These are phyloP conservation scores for Stictonetta naevosa DNA, from an alignment of 2,113 vertebrate species.

Conservation along the genomic window DNA sequence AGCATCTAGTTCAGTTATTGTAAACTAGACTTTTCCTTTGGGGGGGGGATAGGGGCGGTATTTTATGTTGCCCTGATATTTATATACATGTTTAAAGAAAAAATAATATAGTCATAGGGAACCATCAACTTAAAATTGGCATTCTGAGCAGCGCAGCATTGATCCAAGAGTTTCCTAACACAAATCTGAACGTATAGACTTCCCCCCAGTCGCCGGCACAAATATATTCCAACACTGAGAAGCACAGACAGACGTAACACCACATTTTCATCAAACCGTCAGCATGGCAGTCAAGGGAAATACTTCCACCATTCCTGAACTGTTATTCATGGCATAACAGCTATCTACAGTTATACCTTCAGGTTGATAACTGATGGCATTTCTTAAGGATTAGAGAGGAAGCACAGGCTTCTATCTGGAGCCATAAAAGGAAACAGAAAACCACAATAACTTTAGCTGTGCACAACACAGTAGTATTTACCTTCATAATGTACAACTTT, in stretches of 20 bases:
- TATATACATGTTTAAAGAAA: not conserved
- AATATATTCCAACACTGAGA: not conserved
- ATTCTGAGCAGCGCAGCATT: not conserved
- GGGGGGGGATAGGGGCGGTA: not conserved
- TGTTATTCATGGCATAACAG: not conserved
- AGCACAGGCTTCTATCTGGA: not conserved
- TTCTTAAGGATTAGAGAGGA: not conserved
- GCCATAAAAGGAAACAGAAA: not conserved
- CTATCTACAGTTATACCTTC: not conserved
- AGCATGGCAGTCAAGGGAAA: not conserved
- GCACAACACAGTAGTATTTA: not conserved
- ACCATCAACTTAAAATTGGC: not conserved
- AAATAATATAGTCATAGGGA: not conserved
- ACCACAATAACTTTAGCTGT: not conserved
- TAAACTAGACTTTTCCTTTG: not conserved
- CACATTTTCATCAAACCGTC: not conserved
- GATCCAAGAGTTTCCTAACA: not conserved
- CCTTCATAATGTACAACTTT: not conserved
- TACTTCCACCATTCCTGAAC: not conserved
- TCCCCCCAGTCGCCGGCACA: not conserved
- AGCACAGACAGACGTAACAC: accelerated
- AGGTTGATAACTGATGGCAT: not conserved
- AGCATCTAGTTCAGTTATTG: not conserved
- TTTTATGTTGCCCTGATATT: not conserved
- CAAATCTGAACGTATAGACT: not conserved